These are phyloP conservation scores for Amphiduros pacificus DNA, from an alignment of 2,888 invertebrate genomes.

Conservation along the genomic window DNA sequence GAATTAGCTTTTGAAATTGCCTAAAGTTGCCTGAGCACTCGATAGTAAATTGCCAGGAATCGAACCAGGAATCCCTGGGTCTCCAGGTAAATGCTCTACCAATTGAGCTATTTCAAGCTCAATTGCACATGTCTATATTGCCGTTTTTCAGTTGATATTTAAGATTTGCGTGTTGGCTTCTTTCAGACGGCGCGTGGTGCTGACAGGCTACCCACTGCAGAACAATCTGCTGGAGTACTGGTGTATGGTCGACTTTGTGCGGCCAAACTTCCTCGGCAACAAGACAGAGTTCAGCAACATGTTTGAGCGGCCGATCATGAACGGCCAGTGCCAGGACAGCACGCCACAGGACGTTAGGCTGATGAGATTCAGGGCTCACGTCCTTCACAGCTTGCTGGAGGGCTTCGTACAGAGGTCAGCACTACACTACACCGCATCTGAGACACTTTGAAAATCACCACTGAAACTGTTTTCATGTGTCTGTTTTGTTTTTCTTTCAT, in stretches of 20 bases:
- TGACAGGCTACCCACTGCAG: conserved; percentile 97
- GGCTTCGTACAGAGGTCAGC: conserved; percentile 83
- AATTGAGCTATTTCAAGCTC: no score
- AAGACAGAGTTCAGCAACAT: conserved; percentile 97
- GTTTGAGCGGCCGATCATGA: conserved; percentile 98
- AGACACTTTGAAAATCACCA: no score
- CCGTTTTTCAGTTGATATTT: no score
- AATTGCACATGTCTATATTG: no score
- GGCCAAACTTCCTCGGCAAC: conserved; percentile 95
- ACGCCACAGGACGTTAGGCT: conserved; percentile 90
- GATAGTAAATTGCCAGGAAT: no score
- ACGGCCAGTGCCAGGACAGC: conserved; percentile 96
- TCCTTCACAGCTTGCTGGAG: conserved; percentile 87
- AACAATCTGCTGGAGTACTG: conserved; percentile 89
- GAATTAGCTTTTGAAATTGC: no score
- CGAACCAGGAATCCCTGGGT: no score
- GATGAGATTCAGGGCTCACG: conserved; percentile 94
- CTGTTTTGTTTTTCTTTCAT: neutral
- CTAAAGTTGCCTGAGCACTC: no score
- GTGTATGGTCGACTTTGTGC: conserved; percentile 99
- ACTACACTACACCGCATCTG: no score
- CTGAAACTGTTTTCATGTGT: no score
- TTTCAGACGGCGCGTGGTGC: conserved; percentile 80
- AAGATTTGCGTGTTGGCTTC: no score
- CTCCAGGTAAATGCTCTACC: no score